Conservation (phyloP, 2,888 invertebrate genomes). For the Imbricaverruca yamaguchii region DNA sequence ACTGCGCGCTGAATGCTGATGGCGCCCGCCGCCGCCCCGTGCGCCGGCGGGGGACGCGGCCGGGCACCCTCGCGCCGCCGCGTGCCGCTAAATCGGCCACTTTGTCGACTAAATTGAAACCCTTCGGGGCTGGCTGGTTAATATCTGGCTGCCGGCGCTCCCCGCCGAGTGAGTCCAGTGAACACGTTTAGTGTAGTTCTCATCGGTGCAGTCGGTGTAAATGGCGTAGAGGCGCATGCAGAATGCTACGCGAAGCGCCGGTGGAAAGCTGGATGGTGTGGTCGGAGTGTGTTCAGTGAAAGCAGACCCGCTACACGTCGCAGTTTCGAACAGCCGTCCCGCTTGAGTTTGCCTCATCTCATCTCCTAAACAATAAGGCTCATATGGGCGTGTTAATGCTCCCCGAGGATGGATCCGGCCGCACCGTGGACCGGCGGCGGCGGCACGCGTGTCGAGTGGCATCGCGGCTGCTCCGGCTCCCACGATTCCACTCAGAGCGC, state of each 20-base stretch:
- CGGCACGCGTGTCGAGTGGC: background rate
- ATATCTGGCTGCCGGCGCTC: background rate
- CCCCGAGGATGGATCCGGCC: background rate
- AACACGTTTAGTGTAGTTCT: no score
- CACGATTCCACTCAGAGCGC: background rate
- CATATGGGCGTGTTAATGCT: no score
- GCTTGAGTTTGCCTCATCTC: no score
- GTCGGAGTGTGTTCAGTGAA: no score
- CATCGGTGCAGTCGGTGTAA: background rate
- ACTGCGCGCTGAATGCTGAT: background rate
- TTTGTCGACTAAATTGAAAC: background rate
- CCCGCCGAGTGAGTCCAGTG: background rate
- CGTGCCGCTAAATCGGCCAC: conserved; percentile 9
- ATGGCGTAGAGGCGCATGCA: no score
- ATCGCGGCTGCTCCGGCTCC: background rate
- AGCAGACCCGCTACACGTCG: no score
- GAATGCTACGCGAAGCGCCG: no score
- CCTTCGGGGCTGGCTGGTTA: background rate
- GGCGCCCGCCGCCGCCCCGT: no score
- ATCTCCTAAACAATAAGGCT: no score
- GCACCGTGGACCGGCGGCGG: background rate
- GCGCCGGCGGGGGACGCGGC: background rate
- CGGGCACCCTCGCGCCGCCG: background rate
- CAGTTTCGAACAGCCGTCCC: no score
- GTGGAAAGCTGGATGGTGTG: no score